Conservation (phyloP, 1,140 invertebrate genomes). For the Tribolium madens region DNA sequence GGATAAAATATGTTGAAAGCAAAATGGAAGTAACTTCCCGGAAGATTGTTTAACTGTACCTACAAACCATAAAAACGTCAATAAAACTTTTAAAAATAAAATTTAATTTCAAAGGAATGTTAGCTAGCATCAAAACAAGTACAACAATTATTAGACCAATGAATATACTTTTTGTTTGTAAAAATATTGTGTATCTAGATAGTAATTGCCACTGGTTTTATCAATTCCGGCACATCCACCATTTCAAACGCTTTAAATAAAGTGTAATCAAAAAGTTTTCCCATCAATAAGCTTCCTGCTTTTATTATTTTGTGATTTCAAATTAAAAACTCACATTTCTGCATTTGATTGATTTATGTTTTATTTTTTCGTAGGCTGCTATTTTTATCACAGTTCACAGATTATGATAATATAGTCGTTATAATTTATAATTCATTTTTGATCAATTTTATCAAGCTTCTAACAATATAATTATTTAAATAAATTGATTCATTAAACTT, state of each 20-base stretch:
- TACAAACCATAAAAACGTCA: too few species aligned
- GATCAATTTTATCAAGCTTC: background rate
- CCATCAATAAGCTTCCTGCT: background rate
- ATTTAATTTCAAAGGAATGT: background rate
- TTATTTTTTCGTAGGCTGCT: background rate
- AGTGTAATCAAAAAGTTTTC: background rate
- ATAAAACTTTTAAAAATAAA: background rate
- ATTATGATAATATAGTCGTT: background rate
- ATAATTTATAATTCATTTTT: background rate
- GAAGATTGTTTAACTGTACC: background rate
- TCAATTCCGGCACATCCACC: background rate
- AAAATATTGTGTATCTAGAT: background rate
- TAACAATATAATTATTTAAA: too few species aligned
- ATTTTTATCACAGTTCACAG: background rate
- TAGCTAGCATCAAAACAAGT: too few species aligned
- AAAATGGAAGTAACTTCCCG: background rate
- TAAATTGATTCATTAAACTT: too few species aligned
- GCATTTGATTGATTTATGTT: background rate
- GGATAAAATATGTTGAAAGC: conserved; percentile 10
- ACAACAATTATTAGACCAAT: too few species aligned
- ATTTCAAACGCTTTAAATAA: background rate
- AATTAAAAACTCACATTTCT: background rate
- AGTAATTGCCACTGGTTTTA: background rate
- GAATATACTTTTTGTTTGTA: too few species aligned
- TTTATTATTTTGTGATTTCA: background rate